Evolutionary conservation across 2,888 invertebrate genomes (phyloP).

Genomic region (Deilephila elpenor): DNA sequence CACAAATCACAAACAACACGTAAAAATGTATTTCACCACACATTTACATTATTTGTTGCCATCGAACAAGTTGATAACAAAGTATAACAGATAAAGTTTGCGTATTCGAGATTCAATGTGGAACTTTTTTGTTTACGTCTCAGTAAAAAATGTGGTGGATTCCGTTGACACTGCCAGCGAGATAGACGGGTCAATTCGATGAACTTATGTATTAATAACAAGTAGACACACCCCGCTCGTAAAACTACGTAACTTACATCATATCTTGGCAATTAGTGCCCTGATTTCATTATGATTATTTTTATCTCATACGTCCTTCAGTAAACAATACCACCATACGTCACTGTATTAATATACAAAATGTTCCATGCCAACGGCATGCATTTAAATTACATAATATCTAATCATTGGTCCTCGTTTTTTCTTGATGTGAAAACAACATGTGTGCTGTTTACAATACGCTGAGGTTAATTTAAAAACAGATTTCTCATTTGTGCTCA

Average conservation of each 20-base stretch:
- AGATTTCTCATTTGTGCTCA: too few relatives aligned
- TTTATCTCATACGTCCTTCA: background rate
- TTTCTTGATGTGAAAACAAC: too few relatives aligned
- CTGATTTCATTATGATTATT: constrained; percentile 3
- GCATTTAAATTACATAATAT: too few relatives aligned
- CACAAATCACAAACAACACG: background rate
- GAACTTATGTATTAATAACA: constrained; percentile 40
- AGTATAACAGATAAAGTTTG: constrained; percentile 18
- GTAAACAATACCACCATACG: background rate
- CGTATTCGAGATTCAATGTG: background rate
- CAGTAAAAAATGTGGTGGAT: constrained; percentile 41
- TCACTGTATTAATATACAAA: background rate
- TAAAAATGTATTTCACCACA: background rate
- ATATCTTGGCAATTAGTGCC: constrained; percentile 20
- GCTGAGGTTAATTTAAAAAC: too few relatives aligned
- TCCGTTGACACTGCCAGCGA: constrained; percentile 41
- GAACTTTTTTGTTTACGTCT: constrained; percentile 9
- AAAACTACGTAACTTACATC: constrained; percentile 41
- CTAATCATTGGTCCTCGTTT: too few relatives aligned
- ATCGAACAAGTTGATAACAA: constrained; percentile 2
- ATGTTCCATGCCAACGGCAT: too few relatives aligned
- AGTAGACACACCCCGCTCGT: constrained; percentile 47
- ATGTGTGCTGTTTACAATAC: too few relatives aligned
- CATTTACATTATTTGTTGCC: background rate
- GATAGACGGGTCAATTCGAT: constrained; percentile 44